A percentile compares a stretch with the other conserved stretches of the same genome.
Evolutionary conservation across 92 coral and sea anemone genomes (phyloP).

Genomic region (Micromussa lordhowensis): DNA sequence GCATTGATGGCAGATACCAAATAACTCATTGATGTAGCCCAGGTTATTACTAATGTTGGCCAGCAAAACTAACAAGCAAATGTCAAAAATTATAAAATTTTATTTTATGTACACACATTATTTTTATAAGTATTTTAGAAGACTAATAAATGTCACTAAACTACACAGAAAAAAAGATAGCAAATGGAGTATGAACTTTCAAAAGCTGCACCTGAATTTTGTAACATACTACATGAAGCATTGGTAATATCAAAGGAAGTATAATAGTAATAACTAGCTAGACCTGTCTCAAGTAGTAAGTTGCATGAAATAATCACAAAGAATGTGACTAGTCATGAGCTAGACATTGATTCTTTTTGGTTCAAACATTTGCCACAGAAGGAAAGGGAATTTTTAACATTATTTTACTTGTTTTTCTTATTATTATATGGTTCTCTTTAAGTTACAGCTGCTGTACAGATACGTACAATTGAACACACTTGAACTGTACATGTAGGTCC

Average conservation of each 20-base stretch:
- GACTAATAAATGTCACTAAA: background rate
- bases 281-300: background rate
- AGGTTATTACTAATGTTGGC: background rate
- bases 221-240: background rate
- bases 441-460: background rate
- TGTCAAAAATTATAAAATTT: background rate
- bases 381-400: background rate
- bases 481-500: background rate
- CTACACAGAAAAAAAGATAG: background rate
- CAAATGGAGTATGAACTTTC: background rate
- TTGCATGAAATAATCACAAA: background rate
- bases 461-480: background rate
- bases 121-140: background rate
- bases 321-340: background rate
- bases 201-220: background rate
- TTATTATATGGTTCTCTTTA: background rate
- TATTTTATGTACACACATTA: background rate
- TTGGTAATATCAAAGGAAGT: background rate
- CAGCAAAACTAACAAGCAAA: slow-evolving; percentile 2
- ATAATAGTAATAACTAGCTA: background rate
- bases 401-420: background rate
- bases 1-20: background rate
- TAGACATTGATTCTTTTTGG: background rate
- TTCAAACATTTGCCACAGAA: background rate
- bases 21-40: background rate